Evolutionary conservation across 2,888 invertebrate genomes (phyloP), one percentile per base, ranked within the genome.

Genomic region (Syrista parreyssii): DNA sequence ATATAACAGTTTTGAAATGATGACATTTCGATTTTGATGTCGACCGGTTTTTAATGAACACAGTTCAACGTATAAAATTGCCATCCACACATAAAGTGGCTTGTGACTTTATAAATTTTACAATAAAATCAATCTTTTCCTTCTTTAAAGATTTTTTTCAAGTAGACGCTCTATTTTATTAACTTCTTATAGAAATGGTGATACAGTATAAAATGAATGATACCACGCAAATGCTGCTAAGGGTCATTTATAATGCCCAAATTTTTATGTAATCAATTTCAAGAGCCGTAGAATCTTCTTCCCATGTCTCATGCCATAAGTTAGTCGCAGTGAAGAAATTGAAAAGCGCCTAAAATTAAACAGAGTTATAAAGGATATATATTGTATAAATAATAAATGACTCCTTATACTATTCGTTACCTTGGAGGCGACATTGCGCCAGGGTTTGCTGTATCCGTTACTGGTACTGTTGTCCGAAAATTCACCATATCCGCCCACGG

Each of bases 401-500:
- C 11, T 75, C 12, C 55, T 75, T 30, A 68, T 76, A 32, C 34
- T 55, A 40, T 73, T 12, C 12, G 12, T 82, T 82, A 91, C 95
- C 86, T 94, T 94, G 0, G 95, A 93, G n/a, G 94, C 93, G 1
- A 89, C 89, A 88, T 97, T 97, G 12, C 82, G 90, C 97, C 97
- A 98, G 0, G 97, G 97, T 89, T 97, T 98, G 0, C 87, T 77
- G n/a, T 86, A 85, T 0, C 84, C 86, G 1, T 87, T 88, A 55
- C 93, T 93, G 79, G 84, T 86, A 32, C 88, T 87, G 36, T 88
- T 90, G 83, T 97, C 96, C 0, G 94, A 93, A 87, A 96, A 97
- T 87, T 95, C 95, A 75, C 93, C 93, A 4, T 94, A 92, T 0
- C 97, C 97, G 0, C 96, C 97, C 73, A 96, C 96, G 33, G 95